Base-by-base conservation (phyloP, 2,797 vertebrate species). In the Knipowitschia caucasica region DNA sequence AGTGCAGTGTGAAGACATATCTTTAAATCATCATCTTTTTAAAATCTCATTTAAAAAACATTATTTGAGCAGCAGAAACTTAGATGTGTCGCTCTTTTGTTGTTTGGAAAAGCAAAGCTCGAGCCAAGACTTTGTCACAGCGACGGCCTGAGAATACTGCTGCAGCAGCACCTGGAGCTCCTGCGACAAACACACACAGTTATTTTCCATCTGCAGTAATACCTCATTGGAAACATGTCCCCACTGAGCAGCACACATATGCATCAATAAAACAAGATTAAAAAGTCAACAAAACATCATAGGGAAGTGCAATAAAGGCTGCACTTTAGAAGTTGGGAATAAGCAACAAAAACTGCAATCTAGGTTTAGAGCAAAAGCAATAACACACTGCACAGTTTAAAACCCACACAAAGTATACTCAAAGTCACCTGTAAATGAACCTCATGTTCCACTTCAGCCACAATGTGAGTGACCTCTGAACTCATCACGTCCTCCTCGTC, bases 31-130 rank as follows among this genome's bases (percentile, higher is more conserved):
- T 47, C 46, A 24, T 18, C 11, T 1, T 17, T 14, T 15, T 42
- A 6, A 10, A 23, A 21, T 12, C 1, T 4, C 1, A 30, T 35
- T 8, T 11, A 33, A 50, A 50, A 4, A 5, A 11, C 18, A 11
- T 15, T 7, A 10, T n/a, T 59, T 83, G 66, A 81, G 29, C 49
- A 85, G 82, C 1, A 76, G 40, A 65, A 86, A 90, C 4, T 9
- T 61, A 2, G 50, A 27, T 0, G 65, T 57, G 68, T 65, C 25
- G 68, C 90, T 84, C 69, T 54, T 74, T 14, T 23, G 67, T 34
- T 92, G 91, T 67, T 77, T 79, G 59, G 80, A 86, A 71, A 91
- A 91, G 72, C 91, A 92, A 59, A 85, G 74, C 59, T 91, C 84
- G 14, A 92, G 73, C 91, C 91, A 92, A 40, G 53, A 60, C 69